Evolutionary conservation across 2,113 vertebrate species (phyloP).

Genomic region (Shinisaurus crocodilurus): DNA sequence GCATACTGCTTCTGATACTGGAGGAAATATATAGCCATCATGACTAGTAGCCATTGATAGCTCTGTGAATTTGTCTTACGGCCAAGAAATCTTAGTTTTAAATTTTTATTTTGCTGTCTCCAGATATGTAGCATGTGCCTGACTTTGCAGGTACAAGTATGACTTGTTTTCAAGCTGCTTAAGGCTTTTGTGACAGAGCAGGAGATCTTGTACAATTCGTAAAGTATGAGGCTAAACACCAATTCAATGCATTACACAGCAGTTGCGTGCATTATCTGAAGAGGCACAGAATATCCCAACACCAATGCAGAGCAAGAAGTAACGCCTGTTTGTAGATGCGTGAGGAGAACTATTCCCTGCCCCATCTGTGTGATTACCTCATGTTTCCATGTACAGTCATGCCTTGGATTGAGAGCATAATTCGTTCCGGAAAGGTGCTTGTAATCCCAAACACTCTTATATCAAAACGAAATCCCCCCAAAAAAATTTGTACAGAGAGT

Average conservation of each 20-base stretch:
- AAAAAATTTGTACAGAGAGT: too few relatives aligned
- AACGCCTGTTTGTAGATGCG: not conserved
- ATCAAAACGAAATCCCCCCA: too few relatives aligned
- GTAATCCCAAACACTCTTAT: too few relatives aligned
- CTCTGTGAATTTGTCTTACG: not conserved
- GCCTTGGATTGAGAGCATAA: too few relatives aligned
- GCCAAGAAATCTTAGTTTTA: not conserved
- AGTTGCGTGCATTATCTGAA: not conserved
- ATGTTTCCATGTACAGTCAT: not conserved
- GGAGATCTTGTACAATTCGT: not conserved
- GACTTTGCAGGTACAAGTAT: not conserved
- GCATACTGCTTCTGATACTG: too few relatives aligned
- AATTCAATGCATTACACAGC: not conserved
- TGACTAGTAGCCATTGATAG: too few relatives aligned
- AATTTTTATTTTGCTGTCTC: not conserved
- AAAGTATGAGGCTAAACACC: not conserved
- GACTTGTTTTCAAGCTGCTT: not conserved
- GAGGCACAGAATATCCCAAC: not conserved
- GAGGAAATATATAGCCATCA: too few relatives aligned
- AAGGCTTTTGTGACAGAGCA: rapidly evolving
- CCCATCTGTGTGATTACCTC: not conserved
- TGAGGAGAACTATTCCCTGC: not conserved
- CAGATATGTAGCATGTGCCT: not conserved
- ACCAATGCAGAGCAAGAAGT: not conserved
- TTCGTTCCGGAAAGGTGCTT: too few relatives aligned